A percentile compares a stretch with the other conserved stretches of the same genome.
These are phyloP conservation scores for Cheiracanthium punctorium DNA, from an alignment of 2,888 invertebrate species.

Conservation along the genomic window DNA sequence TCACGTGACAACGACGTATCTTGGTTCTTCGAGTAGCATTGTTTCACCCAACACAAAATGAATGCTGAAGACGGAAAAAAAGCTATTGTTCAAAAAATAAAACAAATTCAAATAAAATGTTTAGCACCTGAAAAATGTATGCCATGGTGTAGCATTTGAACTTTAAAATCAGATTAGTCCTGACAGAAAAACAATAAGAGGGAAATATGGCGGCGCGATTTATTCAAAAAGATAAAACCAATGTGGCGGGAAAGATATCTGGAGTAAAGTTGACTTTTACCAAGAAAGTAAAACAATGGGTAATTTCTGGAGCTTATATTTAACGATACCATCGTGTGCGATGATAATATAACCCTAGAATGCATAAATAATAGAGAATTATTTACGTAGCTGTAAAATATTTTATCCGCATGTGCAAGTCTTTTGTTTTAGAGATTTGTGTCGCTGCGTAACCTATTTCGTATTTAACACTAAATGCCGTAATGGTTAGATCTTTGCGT, in stretches of 20 bases:
- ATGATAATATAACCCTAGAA: not conserved
- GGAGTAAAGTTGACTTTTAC: too few species aligned
- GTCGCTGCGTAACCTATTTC: not conserved
- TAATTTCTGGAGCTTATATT: not conserved
- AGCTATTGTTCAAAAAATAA: too few species aligned
- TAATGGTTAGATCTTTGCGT: too few species aligned
- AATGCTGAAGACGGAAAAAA: too few species aligned
- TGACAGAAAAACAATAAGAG: constrained; percentile 43
- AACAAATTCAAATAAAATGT: too few species aligned
- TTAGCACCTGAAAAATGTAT: constrained; percentile 25
- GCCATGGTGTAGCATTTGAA: constrained; percentile 41
- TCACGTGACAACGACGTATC: too few species aligned
- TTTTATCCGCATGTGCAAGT: not conserved
- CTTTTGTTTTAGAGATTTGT: not conserved
- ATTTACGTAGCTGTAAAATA: not conserved
- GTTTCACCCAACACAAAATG: too few species aligned
- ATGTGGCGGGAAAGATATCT: too few species aligned
- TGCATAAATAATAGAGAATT: not conserved
- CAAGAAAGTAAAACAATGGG: not conserved
- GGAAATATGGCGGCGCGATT: constrained; percentile 19
- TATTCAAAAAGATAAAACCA: too few species aligned
- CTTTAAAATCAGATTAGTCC: constrained; percentile 44
- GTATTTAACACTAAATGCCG: too few species aligned
- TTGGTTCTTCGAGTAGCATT: too few species aligned
- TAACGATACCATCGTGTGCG: not conserved